Percentiles rank a stretch among this genome's conserved stretches.
Evolutionary conservation across 2,113 vertebrate species (phyloP).

Genomic region (Etheostoma spectabile): DNA sequence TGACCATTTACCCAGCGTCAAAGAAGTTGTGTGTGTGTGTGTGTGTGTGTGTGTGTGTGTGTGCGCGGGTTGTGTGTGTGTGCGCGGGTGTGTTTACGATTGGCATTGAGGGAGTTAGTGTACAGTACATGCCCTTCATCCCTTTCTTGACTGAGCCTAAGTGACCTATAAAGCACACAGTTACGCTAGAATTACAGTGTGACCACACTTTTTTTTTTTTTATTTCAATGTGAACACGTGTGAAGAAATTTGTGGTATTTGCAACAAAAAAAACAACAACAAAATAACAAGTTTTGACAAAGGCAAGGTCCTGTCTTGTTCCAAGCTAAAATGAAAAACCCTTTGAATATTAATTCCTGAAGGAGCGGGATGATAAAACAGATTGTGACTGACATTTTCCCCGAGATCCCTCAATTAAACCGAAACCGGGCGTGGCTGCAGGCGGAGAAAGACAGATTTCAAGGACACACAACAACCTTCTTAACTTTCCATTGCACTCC

Average conservation of each 20-base stretch:
- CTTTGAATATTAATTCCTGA: constrained; percentile 10
- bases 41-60: constrained; percentile 26
- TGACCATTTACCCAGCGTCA: constrained; percentile 68
- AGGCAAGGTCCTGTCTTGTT: neutral
- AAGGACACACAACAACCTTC: constrained; percentile 25
- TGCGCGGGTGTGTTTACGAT: constrained; percentile 17
- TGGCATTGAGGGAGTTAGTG: constrained; percentile 28
- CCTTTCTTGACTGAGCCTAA: constrained; percentile 44
- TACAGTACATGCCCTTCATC: constrained; percentile 51
- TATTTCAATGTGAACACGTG: neutral
- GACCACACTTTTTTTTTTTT: neutral
- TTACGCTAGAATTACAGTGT: constrained; percentile 21
- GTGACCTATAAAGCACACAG: constrained; percentile 31
- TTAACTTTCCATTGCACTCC: no score
- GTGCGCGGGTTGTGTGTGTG: constrained; percentile 32
- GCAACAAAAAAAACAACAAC: no score
- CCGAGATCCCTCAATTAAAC: constrained; percentile 14
- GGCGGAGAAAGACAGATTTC: constrained; percentile 6
- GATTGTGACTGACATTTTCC: constrained; percentile 2
- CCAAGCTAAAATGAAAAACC: constrained; percentile 11
- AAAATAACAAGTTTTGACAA: neutral
- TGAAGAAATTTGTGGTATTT: neutral
- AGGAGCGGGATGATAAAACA: constrained; percentile 15
- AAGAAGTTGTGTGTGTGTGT: constrained; percentile 38
- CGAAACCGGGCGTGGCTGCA: constrained; percentile 9